Evolutionary conservation across 2,797 vertebrate genomes (phyloP).

Genomic region (Harpagifer antarcticus): DNA sequence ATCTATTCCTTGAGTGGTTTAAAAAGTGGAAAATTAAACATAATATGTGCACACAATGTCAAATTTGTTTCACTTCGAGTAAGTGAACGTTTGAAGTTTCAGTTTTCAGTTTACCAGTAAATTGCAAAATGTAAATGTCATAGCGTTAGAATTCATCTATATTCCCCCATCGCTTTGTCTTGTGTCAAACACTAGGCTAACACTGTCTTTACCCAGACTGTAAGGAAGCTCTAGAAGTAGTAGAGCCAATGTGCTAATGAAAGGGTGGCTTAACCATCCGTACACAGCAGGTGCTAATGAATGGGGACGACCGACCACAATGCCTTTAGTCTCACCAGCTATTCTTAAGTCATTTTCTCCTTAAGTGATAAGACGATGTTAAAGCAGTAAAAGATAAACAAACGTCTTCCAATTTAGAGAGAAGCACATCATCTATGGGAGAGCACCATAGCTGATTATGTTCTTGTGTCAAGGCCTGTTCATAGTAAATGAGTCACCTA

Average conservation of each 20-base stretch:
- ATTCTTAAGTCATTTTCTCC: conserved; percentile 51
- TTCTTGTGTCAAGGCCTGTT: conserved; percentile 34
- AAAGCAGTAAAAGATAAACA: conserved; percentile 9
- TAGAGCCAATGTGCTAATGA: conserved; percentile 60
- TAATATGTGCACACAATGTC: not conserved
- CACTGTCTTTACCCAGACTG: not conserved
- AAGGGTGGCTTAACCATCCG: conserved; percentile 42
- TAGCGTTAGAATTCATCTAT: not conserved
- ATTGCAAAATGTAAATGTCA: not conserved
- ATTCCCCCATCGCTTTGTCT: not conserved
- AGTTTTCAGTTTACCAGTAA: not conserved
- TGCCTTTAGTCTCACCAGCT: conserved; percentile 20
- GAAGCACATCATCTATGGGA: conserved; percentile 20
- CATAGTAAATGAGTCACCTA: conserved; percentile 52
- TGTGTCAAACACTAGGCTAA: not conserved
- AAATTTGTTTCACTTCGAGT: not conserved
- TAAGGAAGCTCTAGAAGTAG: conserved; percentile 37
- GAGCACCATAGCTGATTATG: conserved; percentile 34
- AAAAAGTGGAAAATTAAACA: not conserved
- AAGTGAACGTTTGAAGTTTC: not conserved
- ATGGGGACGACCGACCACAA: conserved; percentile 49
- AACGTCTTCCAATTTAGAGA: conserved; percentile 9
- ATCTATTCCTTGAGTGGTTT: not conserved
- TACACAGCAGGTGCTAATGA: conserved; percentile 70
- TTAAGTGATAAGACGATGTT: conserved; percentile 52